phyloP scores from a whole-genome alignment of 2,888 invertebrate species.

The Acrobasis consociella region DNA sequence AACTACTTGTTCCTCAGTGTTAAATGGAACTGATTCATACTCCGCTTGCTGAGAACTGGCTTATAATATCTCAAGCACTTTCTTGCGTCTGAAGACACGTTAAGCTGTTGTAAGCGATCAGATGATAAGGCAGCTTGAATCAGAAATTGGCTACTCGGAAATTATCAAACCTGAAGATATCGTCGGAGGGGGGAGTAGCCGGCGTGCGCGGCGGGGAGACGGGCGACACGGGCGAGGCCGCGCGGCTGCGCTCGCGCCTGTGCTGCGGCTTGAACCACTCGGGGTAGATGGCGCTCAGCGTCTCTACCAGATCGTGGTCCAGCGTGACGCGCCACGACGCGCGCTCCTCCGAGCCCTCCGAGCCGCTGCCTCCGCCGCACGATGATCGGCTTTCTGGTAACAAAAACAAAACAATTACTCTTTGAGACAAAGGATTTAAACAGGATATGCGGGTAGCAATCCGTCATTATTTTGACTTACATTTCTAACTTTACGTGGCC shows the following conservation, averaged over 20 bases:
- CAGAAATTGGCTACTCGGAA: background rate
- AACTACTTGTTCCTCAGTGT: too few species aligned
- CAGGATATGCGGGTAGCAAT: too few species aligned
- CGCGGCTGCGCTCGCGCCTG: conserved; percentile 67
- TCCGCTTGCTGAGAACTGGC: too few species aligned
- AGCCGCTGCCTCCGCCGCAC: conserved; percentile 89
- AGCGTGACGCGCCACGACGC: conserved; percentile 95
- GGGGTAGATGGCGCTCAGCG: conserved; percentile 95
- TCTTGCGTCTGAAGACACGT: too few species aligned
- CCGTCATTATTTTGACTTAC: too few species aligned
- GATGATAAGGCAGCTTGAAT: too few species aligned
- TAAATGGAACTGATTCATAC: too few species aligned
- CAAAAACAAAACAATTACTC: conserved; percentile 22
- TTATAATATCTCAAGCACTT: too few species aligned
- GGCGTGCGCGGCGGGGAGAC: conserved; percentile 62
- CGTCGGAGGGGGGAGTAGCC: conserved; percentile 66
- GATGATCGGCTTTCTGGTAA: conserved; percentile 89
- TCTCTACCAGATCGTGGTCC: conserved; percentile 96
- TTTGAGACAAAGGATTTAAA: background rate
- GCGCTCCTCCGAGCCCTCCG: conserved; percentile 86
- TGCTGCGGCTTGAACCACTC: conserved; percentile 92
- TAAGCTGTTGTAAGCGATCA: too few species aligned
- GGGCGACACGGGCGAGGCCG: conserved; percentile 64
- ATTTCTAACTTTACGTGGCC: too few species aligned
- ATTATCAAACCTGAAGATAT: conserved; percentile 64